Evolutionary conservation across 2,113 vertebrate species (phyloP), one percentile per base, ranked within the genome.

Genomic region (Phalacrocorax aristotelis): DNA sequence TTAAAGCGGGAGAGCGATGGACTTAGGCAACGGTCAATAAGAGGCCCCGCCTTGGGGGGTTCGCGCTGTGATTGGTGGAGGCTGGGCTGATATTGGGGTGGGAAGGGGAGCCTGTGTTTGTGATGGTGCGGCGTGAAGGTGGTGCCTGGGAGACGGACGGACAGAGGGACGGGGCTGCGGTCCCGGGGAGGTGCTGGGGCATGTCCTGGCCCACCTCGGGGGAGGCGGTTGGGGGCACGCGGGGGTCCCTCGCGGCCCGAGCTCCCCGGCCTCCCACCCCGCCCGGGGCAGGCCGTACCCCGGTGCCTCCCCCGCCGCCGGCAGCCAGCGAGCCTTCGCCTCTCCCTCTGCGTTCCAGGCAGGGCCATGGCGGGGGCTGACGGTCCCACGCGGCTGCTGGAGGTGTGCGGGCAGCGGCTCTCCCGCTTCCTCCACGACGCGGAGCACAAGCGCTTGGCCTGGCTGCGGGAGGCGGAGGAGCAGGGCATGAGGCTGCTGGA

Each of bases 401-500:
- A 99, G 62, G 97, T 98, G 49, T 99, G 99, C 25, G 82, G 97
- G 82, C 98, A 96, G 80, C 98, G 99, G 93, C 92, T 98, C 9
- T 66, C 98, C 40, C 98, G 99, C 25, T 99, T 99, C 82, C 80
- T 98, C 22, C 71, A 29, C 27, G 97, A 98, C 1, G 98, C 99
- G 10, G 96, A 98, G 17, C 98, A 97, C 92, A 98, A 98, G 78
- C 98, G 97, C 91, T 94, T 99, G 98, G 98, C 99, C 74, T 99
- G 99, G 99, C 98, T 99, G 57, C 90, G 97, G 87, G 99, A 99
- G 94, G 99, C 99, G 38, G 97, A 99, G 89, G 98, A 99, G 89
- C 99, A 99, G 95, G 99, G 99, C 7, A 46, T 97, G 72, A 98
- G 98, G 68, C 98, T 99, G 98, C 99, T 99, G 70, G 98, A 98